Percentiles rank a stretch among this genome's conserved stretches.
phyloP scores from a whole-genome alignment of 2,797 vertebrate genomes.

The Holocentrus rufus region DNA sequence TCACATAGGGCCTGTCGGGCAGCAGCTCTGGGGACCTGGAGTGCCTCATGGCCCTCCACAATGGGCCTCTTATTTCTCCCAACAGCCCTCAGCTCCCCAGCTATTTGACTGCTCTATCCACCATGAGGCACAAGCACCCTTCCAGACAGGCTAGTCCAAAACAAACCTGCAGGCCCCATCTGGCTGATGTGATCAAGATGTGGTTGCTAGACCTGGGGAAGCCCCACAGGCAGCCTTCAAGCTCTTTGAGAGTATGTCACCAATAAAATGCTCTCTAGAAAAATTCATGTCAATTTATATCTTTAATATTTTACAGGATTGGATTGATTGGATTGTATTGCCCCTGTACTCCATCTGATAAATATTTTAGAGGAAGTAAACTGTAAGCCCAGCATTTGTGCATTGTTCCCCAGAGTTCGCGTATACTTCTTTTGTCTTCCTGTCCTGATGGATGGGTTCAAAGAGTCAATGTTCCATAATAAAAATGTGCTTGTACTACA shows the following conservation, averaged over 20 bases:
- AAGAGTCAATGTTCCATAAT: background rate
- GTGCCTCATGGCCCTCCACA: slow-evolving; percentile 28
- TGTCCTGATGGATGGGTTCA: background rate
- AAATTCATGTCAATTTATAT: slow-evolving; percentile 18
- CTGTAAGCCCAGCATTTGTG: background rate
- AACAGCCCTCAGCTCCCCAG: background rate
- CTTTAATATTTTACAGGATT: slow-evolving; percentile 31
- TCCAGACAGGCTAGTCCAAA: slow-evolving; percentile 41
- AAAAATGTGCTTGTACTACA: background rate
- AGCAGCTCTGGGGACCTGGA: slow-evolving; percentile 36
- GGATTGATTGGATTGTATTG: background rate
- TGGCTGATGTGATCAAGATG: slow-evolving; percentile 52
- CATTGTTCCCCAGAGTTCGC: slow-evolving; percentile 2
- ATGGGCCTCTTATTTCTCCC: slow-evolving; percentile 46
- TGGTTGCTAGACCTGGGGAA: slow-evolving; percentile 13
- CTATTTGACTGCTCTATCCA: slow-evolving; percentile 39
- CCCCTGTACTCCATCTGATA: background rate
- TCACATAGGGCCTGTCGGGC: slow-evolving; percentile 20
- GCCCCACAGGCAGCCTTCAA: slow-evolving; percentile 1
- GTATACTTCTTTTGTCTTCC: background rate
- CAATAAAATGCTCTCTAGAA: slow-evolving; percentile 38
- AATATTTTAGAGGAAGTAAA: background rate
- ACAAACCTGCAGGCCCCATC: slow-evolving; percentile 29
- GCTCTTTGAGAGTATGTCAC: slow-evolving; percentile 5
- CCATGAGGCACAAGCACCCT: slow-evolving; percentile 24